Conservation (phyloP, 2,888 invertebrate species). For the Teleiodes luculella region DNA sequence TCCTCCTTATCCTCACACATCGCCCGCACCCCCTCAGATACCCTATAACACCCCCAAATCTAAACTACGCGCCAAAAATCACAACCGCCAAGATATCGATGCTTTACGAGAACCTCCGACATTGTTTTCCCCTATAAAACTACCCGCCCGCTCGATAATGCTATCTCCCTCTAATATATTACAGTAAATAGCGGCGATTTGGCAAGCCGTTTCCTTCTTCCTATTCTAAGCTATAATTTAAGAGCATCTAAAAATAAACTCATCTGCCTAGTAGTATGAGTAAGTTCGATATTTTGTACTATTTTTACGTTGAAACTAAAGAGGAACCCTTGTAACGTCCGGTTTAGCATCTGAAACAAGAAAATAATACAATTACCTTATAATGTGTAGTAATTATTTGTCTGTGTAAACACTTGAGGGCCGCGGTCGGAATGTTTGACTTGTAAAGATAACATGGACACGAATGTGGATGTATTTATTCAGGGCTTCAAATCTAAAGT, state of each 20-base stretch:
- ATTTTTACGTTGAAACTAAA: constrained; percentile 30
- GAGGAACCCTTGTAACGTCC: constrained; percentile 60
- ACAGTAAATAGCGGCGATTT: constrained; percentile 51
- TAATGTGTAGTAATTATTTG: not conserved
- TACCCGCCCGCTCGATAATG: constrained; percentile 49
- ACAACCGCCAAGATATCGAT: constrained; percentile 68
- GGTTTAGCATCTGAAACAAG: constrained; percentile 73
- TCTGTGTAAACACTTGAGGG: not conserved
- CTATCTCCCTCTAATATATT: constrained; percentile 58
- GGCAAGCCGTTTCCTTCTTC: constrained; percentile 34
- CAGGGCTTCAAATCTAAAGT: constrained; percentile 5
- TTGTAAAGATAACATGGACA: constrained; percentile 7
- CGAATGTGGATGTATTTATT: constrained; percentile 1
- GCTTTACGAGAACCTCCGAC: constrained; percentile 68
- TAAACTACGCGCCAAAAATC: constrained; percentile 60
- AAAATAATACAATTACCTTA: constrained; percentile 14
- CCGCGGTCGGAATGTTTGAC: constrained; percentile 3
- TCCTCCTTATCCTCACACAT: constrained; percentile 76
- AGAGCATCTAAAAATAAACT: constrained; percentile 36
- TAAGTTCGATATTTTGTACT: constrained; percentile 72
- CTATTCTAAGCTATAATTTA: constrained; percentile 23
- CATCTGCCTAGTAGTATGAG: constrained; percentile 35
- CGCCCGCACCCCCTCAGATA: constrained; percentile 33
- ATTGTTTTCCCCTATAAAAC: constrained; percentile 68
- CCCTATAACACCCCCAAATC: constrained; percentile 31